These are phyloP conservation scores for Himalopsyche tibetana DNA, from an alignment of 2,888 invertebrate species.

Conservation along the genomic window DNA sequence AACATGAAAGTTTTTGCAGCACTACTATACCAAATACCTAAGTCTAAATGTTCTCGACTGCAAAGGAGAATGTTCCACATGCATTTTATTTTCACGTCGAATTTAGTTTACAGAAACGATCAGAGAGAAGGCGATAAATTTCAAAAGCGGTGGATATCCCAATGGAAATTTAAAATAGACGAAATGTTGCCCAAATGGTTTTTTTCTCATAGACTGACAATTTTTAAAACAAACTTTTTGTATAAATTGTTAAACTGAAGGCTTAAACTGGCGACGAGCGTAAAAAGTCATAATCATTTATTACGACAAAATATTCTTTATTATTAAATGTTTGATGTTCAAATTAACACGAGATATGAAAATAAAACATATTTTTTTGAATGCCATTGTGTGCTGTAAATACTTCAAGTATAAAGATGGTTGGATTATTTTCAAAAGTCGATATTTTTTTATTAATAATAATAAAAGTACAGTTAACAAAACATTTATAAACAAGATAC, in stretches of 20 bases:
- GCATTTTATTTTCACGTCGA: slow-evolving; percentile 28
- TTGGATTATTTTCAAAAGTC: too few species aligned
- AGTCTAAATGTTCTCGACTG: neutral
- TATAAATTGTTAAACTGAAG: too few species aligned
- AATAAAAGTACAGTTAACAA: neutral
- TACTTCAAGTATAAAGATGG: too few species aligned
- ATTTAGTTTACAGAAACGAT: slow-evolving; percentile 39
- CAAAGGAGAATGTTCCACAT: slow-evolving; percentile 11
- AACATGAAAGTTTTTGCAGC: neutral
- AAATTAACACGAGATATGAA: too few species aligned
- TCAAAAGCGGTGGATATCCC: neutral
- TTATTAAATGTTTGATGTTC: too few species aligned
- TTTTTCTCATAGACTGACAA: too few species aligned
- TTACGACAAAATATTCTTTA: too few species aligned
- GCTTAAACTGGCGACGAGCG: too few species aligned
- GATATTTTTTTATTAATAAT: neutral
- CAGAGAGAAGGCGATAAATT: slow-evolving; percentile 11
- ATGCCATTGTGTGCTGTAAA: too few species aligned
- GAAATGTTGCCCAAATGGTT: neutral
- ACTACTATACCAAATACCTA: neutral
- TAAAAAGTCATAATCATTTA: too few species aligned
- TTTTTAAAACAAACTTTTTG: too few species aligned
- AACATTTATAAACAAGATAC: neutral
- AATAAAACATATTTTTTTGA: too few species aligned
- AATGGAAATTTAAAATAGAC: neutral